Percentiles rank a stretch among this genome's conserved stretches.
Conservation (phyloP, 2,888 invertebrate species). For the Patella depressa region DNA sequence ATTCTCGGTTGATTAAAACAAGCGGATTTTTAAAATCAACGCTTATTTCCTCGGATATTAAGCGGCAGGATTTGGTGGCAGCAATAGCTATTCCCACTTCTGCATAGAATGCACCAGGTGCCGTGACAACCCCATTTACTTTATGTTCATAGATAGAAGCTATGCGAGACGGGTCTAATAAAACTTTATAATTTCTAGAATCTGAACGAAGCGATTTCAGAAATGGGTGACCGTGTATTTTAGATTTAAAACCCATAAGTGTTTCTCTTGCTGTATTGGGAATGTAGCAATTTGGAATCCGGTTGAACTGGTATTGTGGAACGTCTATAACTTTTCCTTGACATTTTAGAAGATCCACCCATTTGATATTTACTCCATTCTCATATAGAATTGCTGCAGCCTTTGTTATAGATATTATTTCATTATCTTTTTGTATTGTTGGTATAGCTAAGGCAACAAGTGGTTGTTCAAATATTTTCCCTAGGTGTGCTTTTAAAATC, state of each 20-base stretch:
- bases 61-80: not conserved
- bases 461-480: constrained; percentile 33
- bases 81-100: constrained; percentile 48
- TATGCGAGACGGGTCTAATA: constrained; percentile 26
- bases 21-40: not conserved
- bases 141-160: constrained; percentile 45
- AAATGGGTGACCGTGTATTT: constrained; percentile 18
- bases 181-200: constrained; percentile 13
- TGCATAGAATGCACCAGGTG: constrained; percentile 47
- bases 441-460: not conserved
- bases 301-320: constrained; percentile 44
- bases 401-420: constrained; percentile 29
- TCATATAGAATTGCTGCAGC: constrained; percentile 36
- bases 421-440: constrained; percentile 17
- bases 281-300: constrained; percentile 29
- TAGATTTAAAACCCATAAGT: constrained; percentile 26
- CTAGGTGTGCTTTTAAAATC: constrained; percentile 42
- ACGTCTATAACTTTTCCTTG: constrained; percentile 27
- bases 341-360: constrained; percentile 32
- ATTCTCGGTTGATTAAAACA: not conserved
- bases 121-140: constrained; percentile 38
- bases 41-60: not conserved
- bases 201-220: constrained; percentile 17
- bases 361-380: constrained; percentile 32
- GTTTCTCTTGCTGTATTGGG: constrained; percentile 29